Conservation (phyloP, 2,888 invertebrate genomes). For the Lithophane ornitopus region DNA sequence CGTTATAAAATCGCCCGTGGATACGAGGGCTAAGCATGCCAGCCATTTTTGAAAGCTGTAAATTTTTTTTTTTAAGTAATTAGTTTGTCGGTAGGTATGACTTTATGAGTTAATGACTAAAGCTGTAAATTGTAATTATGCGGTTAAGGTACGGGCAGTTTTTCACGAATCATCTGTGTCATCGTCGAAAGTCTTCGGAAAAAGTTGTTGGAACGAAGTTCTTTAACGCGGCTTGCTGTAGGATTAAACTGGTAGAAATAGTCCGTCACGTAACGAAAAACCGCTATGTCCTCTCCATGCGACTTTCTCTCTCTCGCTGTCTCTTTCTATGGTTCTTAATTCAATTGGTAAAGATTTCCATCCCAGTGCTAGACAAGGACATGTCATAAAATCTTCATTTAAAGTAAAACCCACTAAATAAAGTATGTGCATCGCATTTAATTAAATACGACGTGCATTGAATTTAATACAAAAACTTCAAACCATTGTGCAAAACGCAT, state of each 20-base stretch:
- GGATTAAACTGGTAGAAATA: too few species aligned
- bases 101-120: background rate
- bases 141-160: background rate
- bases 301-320: background rate
- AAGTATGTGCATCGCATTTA: background rate
- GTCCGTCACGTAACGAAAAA: too few species aligned
- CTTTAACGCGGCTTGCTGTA: too few species aligned
- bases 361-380: background rate
- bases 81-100: background rate
- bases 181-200: background rate
- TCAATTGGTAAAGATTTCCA: background rate
- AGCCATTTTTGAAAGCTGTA: background rate
- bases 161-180: background rate
- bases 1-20: background rate
- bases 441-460: background rate
- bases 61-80: background rate
- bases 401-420: background rate
- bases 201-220: background rate
- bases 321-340: background rate
- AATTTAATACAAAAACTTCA: conserved; percentile 10
- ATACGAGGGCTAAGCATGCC: background rate
- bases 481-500: conserved; percentile 9
- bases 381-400: background rate
- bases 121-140: background rate
- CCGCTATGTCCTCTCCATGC: too few species aligned